Base-by-base conservation (phyloP, 2,888 invertebrate genomes). In the Dryobota labecula region DNA sequence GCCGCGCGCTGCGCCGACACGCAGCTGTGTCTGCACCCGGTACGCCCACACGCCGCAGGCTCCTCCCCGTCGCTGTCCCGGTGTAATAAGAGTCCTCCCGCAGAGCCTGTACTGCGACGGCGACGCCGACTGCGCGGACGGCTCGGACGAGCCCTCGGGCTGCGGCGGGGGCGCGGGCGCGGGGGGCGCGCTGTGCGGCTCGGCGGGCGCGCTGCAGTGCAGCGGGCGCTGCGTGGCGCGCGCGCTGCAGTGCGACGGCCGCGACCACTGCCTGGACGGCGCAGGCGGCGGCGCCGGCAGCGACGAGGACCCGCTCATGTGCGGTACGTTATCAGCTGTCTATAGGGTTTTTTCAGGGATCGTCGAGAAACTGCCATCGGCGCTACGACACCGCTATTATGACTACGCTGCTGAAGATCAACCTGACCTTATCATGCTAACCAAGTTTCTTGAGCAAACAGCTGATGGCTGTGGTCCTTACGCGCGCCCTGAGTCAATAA, bases 231-330 rank as follows among this genome's bases (percentile, higher is more conserved):
- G 98, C 91, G 96, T 98, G 80, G 91, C 96, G 69, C 96, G 96
- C 51, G 96, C 96, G 84, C 96, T 96, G 86, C 96, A 97, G 30
- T 98, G 98, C 92, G 97, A 98, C 91, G 97, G 97, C 0, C 95
- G 96, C 51, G 96, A 97, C 83, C 97, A 98, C 91, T 98, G 98
- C 87, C 93, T 91, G 6, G 98, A 98, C 90, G 91, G 97, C 76
- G 96, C 96, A 1, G 97, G 97, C 83, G 86, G 77, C 56, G 94
- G 94, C 65, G 93, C 94, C 51, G 97, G 96, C 78, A 96, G 96
- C 49, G 98, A 98, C 87, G 98, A 98, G 91, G 96, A 96, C 68
- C 94, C 96, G 0, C 84, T 89, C 15, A 83, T 96, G 61, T 97
- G 97, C 88, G 86, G 94, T 93, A 56, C 30, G 76, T 70, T 1